Base-by-base conservation (phyloP, 2,797 vertebrate species). In the Chiloscyllium punctatum region DNA sequence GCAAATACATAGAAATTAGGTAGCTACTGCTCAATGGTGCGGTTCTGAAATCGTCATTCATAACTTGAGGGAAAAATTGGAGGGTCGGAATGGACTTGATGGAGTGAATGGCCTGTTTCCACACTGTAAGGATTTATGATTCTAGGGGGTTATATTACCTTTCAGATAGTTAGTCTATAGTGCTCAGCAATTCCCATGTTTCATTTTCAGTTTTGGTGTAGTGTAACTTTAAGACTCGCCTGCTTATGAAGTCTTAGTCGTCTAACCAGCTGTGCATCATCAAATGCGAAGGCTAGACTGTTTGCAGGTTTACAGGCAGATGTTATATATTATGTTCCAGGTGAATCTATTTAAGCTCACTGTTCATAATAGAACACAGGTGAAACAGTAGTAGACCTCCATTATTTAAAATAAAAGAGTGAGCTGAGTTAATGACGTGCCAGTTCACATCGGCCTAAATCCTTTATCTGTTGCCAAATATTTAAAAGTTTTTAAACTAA, bases 401-500 rank as follows among this genome's bases (percentile, higher is more conserved):
- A 51, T 74, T 72, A 77, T 53, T 74, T 95, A 30, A 77, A 51
- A 77, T 74, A 51, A 74, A 77, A 77, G 68, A 71, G 94, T 11
- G 25, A 53, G 94, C 62, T 4, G 27, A 95, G 42, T 18, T 95
- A 95, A 95, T 77, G 68, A 30, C n/a, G 48, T 95, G 94, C 15
- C 94, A 53, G 48, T 57, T 77, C 48, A 95, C 48, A 33, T 74
- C 48, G 77, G 51, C 71, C 11, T 15, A 72, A 72, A 4, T 77
- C 94, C 30, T 95, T 95, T 57, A 95, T 95, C 68, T 77, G 71
- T 11, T 95, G 94, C 94, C 94, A 95, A 95, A 77, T 77, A 77
- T 5, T 51, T 77, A 69, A 57, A 95, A 95, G 48, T 33, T 95
- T 95, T 5, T 33, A 53, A 95, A 77, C 48, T 30, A 53, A 74